These are phyloP conservation scores for Melanostoma mellinum DNA, from an alignment of 2,888 invertebrate genomes.

Conservation along the genomic window DNA sequence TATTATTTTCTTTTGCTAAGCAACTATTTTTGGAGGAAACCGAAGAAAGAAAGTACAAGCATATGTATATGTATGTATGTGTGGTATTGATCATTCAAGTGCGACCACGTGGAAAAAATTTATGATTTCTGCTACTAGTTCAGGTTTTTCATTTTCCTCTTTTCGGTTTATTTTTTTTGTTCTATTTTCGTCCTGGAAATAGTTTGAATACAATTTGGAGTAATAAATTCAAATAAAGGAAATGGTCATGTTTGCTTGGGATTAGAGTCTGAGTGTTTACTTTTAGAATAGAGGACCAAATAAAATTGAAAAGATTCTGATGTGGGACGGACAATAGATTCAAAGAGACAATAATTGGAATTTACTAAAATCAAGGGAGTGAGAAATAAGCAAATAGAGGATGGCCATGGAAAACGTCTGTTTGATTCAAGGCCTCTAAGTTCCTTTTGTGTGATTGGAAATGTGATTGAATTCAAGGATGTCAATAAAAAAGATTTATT, in stretches of 20 bases:
- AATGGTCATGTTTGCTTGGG: conserved; percentile 1
- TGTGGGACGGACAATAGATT: too few relatives aligned
- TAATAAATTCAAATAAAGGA: neutral
- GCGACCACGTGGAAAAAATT: conserved; percentile 38
- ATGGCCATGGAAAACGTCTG: too few relatives aligned
- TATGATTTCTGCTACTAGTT: conserved; percentile 3
- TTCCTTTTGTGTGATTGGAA: too few relatives aligned
- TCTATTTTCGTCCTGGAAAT: neutral
- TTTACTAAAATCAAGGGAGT: too few relatives aligned
- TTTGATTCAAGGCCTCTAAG: too few relatives aligned
- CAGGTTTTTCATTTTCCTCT: neutral
- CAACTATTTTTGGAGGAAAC: neutral
- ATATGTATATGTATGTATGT: too few relatives aligned
- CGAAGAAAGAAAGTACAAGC: too few relatives aligned
- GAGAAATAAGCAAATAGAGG: too few relatives aligned
- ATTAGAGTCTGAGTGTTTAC: neutral
- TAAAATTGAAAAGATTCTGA: neutral
- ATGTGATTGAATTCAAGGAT: too few relatives aligned
- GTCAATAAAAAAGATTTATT: too few relatives aligned
- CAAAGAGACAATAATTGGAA: too few relatives aligned
- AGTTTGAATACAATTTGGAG: neutral
- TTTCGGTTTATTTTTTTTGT: neutral
- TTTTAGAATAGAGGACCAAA: neutral
- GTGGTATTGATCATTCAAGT: conserved; percentile 25
- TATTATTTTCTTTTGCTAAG: neutral